phyloP scores from a whole-genome alignment of 1,140 invertebrate species.

The Drosophila nannoptera region DNA sequence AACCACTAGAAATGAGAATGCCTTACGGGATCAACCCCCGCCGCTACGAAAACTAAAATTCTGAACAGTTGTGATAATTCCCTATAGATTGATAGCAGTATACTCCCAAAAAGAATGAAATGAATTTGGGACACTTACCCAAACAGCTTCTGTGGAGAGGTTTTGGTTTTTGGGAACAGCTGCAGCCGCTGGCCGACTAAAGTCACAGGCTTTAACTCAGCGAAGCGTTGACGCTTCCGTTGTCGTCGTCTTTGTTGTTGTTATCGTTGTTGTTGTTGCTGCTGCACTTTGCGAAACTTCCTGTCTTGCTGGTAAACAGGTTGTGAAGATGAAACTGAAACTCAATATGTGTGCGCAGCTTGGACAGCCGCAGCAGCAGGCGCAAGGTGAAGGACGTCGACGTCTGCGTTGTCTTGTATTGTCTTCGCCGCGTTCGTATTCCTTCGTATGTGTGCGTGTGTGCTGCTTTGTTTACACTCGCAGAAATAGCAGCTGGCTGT shows the following conservation, averaged over 20 bases:
- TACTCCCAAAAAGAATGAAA: background rate
- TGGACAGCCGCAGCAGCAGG: conserved; percentile 21
- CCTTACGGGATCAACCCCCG: conserved; percentile 8
- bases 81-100: conserved; percentile 9
- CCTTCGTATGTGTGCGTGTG: conserved; percentile 35
- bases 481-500: conserved; percentile 61
- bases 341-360: conserved; percentile 54
- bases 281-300: conserved; percentile 70
- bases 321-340: conserved; percentile 69
- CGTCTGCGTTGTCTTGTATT: conserved; percentile 25
- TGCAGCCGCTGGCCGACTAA: conserved; percentile 36
- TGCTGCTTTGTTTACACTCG: conserved; percentile 68
- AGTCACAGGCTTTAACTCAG: conserved; percentile 41
- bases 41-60: conserved; percentile 7
- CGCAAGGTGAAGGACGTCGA: conserved; percentile 64
- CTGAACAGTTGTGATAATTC: conserved; percentile 32
- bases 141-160: conserved; percentile 9
- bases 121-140: conserved; percentile 46
- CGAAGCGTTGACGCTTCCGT: conserved; percentile 45
- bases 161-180: conserved; percentile 43
- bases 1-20: background rate
- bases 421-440: conserved; percentile 11
- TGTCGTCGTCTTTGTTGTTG: conserved; percentile 11
- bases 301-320: conserved; percentile 65
- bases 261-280: conserved; percentile 43